phyloP scores from a whole-genome alignment of 2,113 vertebrate genomes.

The Peromyscus polionotus region DNA sequence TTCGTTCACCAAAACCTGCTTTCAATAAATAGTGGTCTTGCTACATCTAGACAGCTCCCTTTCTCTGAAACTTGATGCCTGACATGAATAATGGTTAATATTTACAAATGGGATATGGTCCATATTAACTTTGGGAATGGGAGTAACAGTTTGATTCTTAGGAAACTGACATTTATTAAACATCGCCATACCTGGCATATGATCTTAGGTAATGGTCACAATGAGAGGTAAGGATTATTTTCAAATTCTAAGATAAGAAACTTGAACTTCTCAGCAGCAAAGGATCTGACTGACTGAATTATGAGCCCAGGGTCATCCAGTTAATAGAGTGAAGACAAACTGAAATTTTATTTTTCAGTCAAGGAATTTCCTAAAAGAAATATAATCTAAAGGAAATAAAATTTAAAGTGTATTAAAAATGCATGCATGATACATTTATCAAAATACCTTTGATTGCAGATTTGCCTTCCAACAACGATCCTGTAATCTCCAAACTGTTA shows the following conservation, averaged over 20 bases:
- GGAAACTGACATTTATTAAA: slow-evolving; percentile 63
- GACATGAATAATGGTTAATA: slow-evolving; percentile 62
- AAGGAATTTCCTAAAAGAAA: slow-evolving; percentile 62
- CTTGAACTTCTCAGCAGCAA: slow-evolving; percentile 6
- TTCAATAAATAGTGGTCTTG: slow-evolving; percentile 76
- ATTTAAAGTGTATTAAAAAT: neutral
- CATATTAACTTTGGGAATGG: slow-evolving; percentile 51
- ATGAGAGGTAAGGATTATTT: slow-evolving; percentile 6
- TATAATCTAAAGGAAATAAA: slow-evolving; percentile 30
- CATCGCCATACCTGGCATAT: slow-evolving; percentile 8
- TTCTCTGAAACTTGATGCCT: slow-evolving; percentile 69
- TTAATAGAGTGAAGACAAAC: slow-evolving; percentile 64
- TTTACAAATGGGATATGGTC: slow-evolving; percentile 57
- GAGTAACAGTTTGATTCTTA: slow-evolving; percentile 48
- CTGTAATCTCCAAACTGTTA: neutral
- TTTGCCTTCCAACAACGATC: neutral
- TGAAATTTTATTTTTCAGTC: slow-evolving; percentile 50
- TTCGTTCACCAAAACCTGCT: slow-evolving; percentile 74
- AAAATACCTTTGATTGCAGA: neutral
- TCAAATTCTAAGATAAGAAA: slow-evolving; percentile 57
- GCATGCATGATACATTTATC: neutral
- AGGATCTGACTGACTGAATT: slow-evolving; percentile 27
- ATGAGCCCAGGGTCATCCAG: slow-evolving; percentile 21
- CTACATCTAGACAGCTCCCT: slow-evolving; percentile 44
- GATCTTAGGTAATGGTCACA: slow-evolving; percentile 40